These are phyloP conservation scores for Mormyrus lacerda DNA, from an alignment of 2,113 vertebrate species.

Conservation along the genomic window DNA sequence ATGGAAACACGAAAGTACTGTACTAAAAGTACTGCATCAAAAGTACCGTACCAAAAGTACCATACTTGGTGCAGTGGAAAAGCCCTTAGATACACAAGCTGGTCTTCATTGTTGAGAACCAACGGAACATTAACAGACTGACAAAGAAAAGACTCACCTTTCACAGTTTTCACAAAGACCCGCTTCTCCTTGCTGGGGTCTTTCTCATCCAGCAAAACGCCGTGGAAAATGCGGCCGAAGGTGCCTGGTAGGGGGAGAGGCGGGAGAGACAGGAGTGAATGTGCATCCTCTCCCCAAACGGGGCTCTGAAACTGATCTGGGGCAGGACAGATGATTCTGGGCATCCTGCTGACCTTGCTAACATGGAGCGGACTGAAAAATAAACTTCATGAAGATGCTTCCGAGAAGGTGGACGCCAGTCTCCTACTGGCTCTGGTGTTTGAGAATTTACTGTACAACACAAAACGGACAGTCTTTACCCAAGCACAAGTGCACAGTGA, in stretches of 20 bases:
- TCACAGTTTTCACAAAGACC: slow-evolving; percentile 95
- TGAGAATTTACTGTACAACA: neutral
- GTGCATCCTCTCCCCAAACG: neutral
- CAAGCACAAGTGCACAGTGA: neutral
- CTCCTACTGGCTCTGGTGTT: neutral
- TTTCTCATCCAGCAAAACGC: slow-evolving; percentile 89
- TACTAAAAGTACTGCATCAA: too few species aligned
- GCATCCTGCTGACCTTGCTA: neutral
- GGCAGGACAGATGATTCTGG: neutral
- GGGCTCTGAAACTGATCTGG: neutral
- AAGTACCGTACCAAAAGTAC: too few species aligned
- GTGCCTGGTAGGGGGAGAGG: slow-evolving; percentile 70
- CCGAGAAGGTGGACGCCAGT: neutral
- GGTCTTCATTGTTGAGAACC: too few species aligned
- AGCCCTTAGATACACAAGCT: too few species aligned
- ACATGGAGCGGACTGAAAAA: neutral
- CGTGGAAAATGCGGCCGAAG: slow-evolving; percentile 95
- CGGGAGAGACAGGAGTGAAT: neutral
- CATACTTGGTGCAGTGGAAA: too few species aligned
- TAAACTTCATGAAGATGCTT: neutral
- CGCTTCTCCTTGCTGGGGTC: slow-evolving; percentile 91
- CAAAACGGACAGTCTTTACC: neutral
- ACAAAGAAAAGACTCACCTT: slow-evolving; percentile 66
- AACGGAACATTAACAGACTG: too few species aligned
- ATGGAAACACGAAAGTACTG: too few species aligned